These are phyloP conservation scores for Odontomachus brunneus DNA, from an alignment of 1,140 invertebrate genomes.

Conservation along the genomic window DNA sequence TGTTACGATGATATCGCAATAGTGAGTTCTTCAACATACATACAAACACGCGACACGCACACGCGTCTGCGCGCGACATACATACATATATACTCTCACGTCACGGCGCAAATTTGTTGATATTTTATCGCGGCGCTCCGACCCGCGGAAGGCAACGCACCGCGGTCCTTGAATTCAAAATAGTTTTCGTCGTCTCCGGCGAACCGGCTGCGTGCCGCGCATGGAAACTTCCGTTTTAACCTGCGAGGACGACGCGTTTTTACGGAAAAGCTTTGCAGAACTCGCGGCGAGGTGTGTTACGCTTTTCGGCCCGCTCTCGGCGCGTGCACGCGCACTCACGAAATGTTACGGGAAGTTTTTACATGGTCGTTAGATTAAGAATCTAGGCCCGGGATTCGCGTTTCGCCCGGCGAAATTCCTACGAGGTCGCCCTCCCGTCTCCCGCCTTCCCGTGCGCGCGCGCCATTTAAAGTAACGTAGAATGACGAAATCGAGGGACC, in stretches of 20 bases:
- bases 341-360: constrained; percentile 3
- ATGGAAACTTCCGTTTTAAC: constrained; percentile 64
- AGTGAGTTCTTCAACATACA: not conserved
- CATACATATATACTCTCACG: too few species aligned
- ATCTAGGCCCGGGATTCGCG: not conserved
- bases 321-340: not conserved
- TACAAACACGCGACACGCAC: too few species aligned
- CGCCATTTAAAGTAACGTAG: too few species aligned
- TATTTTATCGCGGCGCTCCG: constrained; percentile 62
- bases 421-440: not conserved
- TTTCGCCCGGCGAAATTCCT: not conserved
- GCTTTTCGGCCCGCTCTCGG: too few species aligned
- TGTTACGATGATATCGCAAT: not conserved
- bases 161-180: constrained; percentile 72
- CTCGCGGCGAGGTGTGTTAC: too few species aligned
- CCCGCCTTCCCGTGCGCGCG: not conserved
- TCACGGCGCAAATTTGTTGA: constrained; percentile 60
- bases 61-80: too few species aligned
- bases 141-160: constrained; percentile 57
- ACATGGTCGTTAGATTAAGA: not conserved
- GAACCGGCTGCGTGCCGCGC: constrained; percentile 65
- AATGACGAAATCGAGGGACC: too few species aligned
- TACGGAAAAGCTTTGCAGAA: constrained; percentile 1
- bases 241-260: constrained; percentile 2
- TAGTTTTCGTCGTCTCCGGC: constrained; percentile 55